Evolutionary conservation across 2,113 vertebrate genomes (phyloP).

Genomic region (Phalacrocorax aristotelis): DNA sequence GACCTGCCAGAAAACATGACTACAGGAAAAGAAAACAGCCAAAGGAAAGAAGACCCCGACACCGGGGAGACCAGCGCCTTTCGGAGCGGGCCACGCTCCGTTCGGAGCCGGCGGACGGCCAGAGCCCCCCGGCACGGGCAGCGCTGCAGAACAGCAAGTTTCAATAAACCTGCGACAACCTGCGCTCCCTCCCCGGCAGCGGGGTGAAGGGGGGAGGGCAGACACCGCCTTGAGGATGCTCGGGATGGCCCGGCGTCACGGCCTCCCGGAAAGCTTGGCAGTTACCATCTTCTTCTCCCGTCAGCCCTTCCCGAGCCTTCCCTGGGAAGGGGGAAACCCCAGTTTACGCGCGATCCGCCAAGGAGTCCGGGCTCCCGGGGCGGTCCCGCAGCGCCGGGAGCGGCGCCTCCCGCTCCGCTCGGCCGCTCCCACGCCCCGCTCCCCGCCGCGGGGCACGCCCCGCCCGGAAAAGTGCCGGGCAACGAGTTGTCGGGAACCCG

Average conservation of each 20-base stretch:
- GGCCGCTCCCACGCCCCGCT: no score
- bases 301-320: not conserved
- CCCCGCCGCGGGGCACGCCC: no score
- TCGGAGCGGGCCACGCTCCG: not conserved
- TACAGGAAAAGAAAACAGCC: not conserved
- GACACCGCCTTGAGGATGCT: not conserved
- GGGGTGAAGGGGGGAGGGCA: not conserved
- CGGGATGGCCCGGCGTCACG: not conserved
- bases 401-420: not conserved
- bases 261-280: conserved; percentile 11
- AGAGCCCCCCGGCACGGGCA: not conserved
- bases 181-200: accelerated
- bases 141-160: not conserved
- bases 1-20: not conserved
- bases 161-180: not conserved
- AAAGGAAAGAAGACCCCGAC: not conserved
- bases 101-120: accelerated
- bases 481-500: no score
- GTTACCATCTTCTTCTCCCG: not conserved
- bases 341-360: accelerated
- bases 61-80: not conserved
- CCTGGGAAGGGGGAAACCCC: not conserved
- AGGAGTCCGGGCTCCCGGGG: not conserved
- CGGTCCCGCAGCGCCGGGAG: not conserved
- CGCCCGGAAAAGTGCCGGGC: no score